Evolutionary conservation across 2,888 invertebrate genomes (phyloP), one percentile per base, ranked within the genome.

Genomic region (Proisotoma minuta): DNA sequence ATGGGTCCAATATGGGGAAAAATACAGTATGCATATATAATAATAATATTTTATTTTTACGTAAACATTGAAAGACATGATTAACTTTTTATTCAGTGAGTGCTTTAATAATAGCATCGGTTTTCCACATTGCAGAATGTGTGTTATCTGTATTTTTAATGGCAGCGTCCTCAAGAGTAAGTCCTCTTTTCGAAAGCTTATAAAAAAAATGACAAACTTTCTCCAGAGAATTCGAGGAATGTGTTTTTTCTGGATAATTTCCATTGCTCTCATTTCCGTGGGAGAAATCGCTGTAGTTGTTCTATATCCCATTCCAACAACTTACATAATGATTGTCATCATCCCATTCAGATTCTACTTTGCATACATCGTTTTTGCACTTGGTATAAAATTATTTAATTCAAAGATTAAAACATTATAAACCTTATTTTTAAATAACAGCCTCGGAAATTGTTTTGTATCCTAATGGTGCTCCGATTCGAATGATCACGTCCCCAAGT

Each of bases 81-180:
- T 47, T 22, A 49, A 49, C 22, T 24, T 49, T 49, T 49, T 52
- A 10, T 4, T 4, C 24, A 52, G 52, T 18, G 3, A 3, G 18
- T 10, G 29, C 23, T 12, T 3, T 52, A 3, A n/a, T 15, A 3
- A 26, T 5, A 12, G 2, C 2, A 4, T 27, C 28, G 8, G 5
- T 3, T 28, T 20, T 52, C 3, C 52, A 52, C 26, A 15, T 12
- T 27, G 52, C 15, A 18, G 52, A 26, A 18, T 8, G 24, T 4
- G 28, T 52, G 4, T 12, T 28, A 2, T 22, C 52, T 10, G 3
- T 52, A 5, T 52, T 52, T 24, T 28, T 52, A 18, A 52, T 52
- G 52, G 3, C 28, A n/a, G 52, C 52, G 26, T 26, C 52, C 3
- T 52, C 28, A 4, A 52, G 20, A 28, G 52, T 52, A 28, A 4